Conservation (phyloP, 1,140 invertebrate genomes). For the Drosophila sechellia region DNA sequence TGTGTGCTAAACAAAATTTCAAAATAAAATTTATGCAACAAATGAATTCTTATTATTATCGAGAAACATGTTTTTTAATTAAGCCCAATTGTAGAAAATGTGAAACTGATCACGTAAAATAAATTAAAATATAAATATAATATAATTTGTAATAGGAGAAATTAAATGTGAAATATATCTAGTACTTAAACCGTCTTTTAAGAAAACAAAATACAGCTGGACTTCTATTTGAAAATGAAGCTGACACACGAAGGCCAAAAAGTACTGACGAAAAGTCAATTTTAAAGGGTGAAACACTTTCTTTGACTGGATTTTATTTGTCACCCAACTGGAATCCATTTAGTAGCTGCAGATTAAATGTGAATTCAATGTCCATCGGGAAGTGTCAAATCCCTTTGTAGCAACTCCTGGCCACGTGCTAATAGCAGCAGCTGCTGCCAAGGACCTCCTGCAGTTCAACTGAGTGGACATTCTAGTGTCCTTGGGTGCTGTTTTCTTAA, state of each 20-base stretch:
- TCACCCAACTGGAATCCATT: slow-evolving; percentile 32
- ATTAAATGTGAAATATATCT: no score
- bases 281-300: slow-evolving; percentile 8
- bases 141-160: no score
- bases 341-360: slow-evolving; percentile 31
- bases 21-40: not conserved
- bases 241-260: not conserved
- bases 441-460: slow-evolving; percentile 38
- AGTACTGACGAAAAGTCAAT: slow-evolving; percentile 10
- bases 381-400: slow-evolving; percentile 36
- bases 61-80: no score
- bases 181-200: no score
- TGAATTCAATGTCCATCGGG: slow-evolving; percentile 34
- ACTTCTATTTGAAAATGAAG: no score
- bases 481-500: slow-evolving; percentile 41
- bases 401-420: slow-evolving; percentile 35
- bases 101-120: no score
- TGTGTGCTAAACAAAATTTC: slow-evolving; percentile 23
- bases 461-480: slow-evolving; percentile 34
- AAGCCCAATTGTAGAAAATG: no score
- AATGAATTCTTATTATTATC: no score
- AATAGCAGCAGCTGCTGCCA: slow-evolving; percentile 32
- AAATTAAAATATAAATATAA: no score
- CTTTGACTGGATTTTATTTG: slow-evolving; percentile 29
- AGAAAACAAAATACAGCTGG: no score